Evolutionary conservation across 1,140 invertebrate species (phyloP).

Genomic region (Cardiocondyla obscurior): DNA sequence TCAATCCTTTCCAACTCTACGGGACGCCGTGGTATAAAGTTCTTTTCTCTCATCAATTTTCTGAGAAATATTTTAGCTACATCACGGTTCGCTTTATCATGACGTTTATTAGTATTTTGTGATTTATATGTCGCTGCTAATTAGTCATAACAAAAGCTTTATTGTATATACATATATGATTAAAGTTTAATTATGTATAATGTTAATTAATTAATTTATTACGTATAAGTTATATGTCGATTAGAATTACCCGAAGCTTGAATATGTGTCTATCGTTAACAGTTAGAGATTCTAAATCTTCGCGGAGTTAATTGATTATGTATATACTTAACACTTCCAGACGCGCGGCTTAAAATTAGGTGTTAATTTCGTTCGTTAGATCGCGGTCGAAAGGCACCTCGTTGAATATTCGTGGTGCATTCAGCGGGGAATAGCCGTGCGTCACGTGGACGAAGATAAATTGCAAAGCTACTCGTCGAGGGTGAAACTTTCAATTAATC

Average conservation of each 20-base stretch:
- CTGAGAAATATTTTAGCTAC: not conserved
- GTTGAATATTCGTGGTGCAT: conserved; percentile 14
- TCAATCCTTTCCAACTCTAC: conserved; percentile 41
- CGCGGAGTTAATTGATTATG: conserved; percentile 46
- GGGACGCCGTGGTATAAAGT: conserved; percentile 20
- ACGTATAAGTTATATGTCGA: not conserved
- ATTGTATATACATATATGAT: not conserved
- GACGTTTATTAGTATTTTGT: not conserved
- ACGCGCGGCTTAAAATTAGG: conserved; percentile 28
- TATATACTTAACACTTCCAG: conserved; percentile 45
- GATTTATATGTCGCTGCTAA: not conserved
- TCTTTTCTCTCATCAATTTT: not conserved
- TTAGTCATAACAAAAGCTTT: not conserved
- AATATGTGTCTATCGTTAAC: not conserved
- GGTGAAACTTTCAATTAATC: conserved; percentile 57
- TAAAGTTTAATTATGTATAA: not conserved
- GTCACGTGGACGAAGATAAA: conserved; percentile 56
- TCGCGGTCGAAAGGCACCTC: not conserved
- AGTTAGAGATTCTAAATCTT: not conserved
- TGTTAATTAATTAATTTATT: not conserved
- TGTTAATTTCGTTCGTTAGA: conserved; percentile 54
- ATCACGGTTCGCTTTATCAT: not conserved
- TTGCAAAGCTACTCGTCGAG: conserved; percentile 42
- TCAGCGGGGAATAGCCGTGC: conserved; percentile 26
- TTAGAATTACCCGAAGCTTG: not conserved